Evolutionary conservation across 2,113 vertebrate species (phyloP).

Genomic region (Datnioides undecimradiatus): DNA sequence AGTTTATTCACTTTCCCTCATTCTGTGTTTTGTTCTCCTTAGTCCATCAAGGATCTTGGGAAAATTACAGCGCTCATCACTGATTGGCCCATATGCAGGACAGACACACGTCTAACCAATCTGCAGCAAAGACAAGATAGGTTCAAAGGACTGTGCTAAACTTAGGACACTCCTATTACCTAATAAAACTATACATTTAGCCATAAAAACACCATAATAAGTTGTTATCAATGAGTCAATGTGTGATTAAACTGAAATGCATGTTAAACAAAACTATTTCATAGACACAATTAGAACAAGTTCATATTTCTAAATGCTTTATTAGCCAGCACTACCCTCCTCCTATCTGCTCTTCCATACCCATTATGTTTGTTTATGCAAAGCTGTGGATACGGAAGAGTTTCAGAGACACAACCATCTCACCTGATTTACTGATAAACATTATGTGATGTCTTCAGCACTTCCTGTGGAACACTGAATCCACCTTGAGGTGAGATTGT

Average conservation of each 20-base stretch:
- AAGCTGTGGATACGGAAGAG: too few species aligned
- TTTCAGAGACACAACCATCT: too few species aligned
- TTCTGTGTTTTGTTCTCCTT: too few species aligned
- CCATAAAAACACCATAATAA: too few species aligned
- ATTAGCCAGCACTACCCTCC: too few species aligned
- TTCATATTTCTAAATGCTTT: too few species aligned
- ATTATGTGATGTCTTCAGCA: neutral
- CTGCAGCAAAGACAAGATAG: neutral
- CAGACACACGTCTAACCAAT: slow-evolving; percentile 4
- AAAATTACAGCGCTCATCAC: neutral
- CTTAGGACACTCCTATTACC: neutral
- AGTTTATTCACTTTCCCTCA: too few species aligned
- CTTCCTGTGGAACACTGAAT: neutral
- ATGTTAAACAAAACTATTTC: neutral
- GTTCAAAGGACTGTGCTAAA: neutral
- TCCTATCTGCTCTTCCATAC: neutral
- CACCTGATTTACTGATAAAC: neutral
- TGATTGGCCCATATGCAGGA: neutral
- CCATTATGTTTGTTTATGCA: neutral
- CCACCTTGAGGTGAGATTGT: neutral
- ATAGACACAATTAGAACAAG: neutral
- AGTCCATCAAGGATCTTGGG: too few species aligned
- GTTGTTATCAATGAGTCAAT: too few species aligned
- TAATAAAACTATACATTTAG: too few species aligned
- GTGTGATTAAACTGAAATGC: neutral